Base-by-base conservation (phyloP, 2,888 invertebrate species). In the Eupithecia vulgata region DNA sequence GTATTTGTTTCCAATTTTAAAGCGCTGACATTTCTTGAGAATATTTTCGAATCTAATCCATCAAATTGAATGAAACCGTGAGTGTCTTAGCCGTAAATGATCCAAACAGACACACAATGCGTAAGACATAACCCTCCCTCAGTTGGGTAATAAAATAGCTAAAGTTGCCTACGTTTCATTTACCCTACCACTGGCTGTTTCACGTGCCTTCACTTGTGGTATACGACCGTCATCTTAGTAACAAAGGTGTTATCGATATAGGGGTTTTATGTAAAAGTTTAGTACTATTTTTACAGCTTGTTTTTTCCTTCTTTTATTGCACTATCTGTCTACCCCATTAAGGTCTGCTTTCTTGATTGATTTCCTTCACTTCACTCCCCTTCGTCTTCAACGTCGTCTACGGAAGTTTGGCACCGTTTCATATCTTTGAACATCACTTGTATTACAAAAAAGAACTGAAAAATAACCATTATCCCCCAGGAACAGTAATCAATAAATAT, bases 151-250 rank as follows among this genome's bases (percentile, higher is more conserved):
- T 64, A 37, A 64, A 64, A 64, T 37, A 64, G 64, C 17, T 61
- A 37, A 64, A 64, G n/a, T 61, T 37, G 35, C 21, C 37, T n/a
- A 37, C 64, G 30, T 64, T 64, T 64, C 35, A 64, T 64, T 64
- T n/a, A 37, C 2, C 12, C 64, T 61, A 12, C 25, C 34, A 61
- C 37, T 64, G 4, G 10, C 35, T 34, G 12, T 37, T 64, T 34
- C 62, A n/a, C n/a, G 10, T 35, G 62, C 17, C 62, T 62, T 62
- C 17, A 64, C 17, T 61, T 30, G 17, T 34, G 12, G 17, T 2
- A 34, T 61, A 57, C 34, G 15, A 34, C 17, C 30, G 34, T 61
- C 34, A 2, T 30, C 34, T 61, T 15, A 30, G 17, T 61, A 13
- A 59, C 7, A 59, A 30, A 59, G 59, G 34, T 17, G 1, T 34